Evolutionary conservation across 2,888 invertebrate species (phyloP), one percentile per base, ranked within the genome.

Genomic region (Oxyteleia sp.): DNA sequence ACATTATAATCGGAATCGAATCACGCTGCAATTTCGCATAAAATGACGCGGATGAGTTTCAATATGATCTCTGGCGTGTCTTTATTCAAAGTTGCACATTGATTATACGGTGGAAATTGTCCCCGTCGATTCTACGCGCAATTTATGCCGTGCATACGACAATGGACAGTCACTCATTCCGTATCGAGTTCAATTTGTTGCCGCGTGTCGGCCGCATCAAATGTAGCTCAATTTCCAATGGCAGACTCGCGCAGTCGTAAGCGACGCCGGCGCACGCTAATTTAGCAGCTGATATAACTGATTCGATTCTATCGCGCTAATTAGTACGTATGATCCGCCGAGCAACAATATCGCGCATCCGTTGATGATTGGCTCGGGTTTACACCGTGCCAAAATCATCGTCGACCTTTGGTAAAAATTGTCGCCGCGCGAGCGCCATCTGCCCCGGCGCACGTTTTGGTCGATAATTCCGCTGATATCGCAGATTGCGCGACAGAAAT

Each of bases 121-220:
- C 26, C 68, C 51, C 69, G 69, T 47, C 78, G 55, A 81, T 69
- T 74, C 64, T 43, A 64, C 68, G 72, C 79, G 47, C 79, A 85
- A 82, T 85, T 82, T 75, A 82, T 80, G 82, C 80, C 66, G 68
- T 41, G 72, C 72, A 78, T 51, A 69, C 69, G 74, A 78, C 81
- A 85, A 85, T 83, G 66, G 83, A 66, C 72, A 69, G 81, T 85
- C 85, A 76, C 83, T 85, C 82, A 82, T 85, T 82, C 69, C 72
- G 66, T 75, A 76, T 76, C 82, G 85, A 64, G 69, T 72, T 76
- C 76, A 85, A 85, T 85, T 85, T 80, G 82, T 80, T 76, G 68
- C 82, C 66, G 72, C 68, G 76, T 74, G 80, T 71, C 82, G 74
- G 72, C 61, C 64, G 55, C 80, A 76, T 80, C 80, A 80, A 80